Percentiles rank a stretch among this genome's conserved stretches.
phyloP scores from a whole-genome alignment of 2,888 invertebrate species.

The Molorchus minor region DNA sequence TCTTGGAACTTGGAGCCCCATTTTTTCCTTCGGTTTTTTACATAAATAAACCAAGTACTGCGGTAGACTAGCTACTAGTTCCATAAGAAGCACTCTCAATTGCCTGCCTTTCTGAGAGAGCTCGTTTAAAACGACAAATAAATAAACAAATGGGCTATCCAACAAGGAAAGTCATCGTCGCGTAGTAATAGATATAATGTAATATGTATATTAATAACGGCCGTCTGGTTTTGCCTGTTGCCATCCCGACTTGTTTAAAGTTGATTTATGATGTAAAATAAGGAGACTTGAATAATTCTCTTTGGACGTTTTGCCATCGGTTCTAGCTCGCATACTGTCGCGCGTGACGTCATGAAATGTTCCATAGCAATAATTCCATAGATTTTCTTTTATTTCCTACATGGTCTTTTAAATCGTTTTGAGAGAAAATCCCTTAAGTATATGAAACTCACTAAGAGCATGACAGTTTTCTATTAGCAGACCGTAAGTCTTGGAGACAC shows the following conservation, averaged over 20 bases:
- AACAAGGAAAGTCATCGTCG: not conserved
- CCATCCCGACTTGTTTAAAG: not conserved
- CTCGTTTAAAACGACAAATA: conserved; percentile 6
- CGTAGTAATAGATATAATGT: too few relatives aligned
- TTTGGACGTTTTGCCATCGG: not conserved
- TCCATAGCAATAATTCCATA: too few relatives aligned
- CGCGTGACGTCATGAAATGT: too few relatives aligned
- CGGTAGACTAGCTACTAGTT: not conserved
- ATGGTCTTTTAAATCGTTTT: too few relatives aligned
- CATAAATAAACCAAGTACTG: too few relatives aligned
- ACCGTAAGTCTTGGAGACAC: conserved; percentile 30
- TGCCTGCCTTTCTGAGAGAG: conserved; percentile 1
- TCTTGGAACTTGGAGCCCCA: too few relatives aligned
- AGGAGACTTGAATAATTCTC: not conserved
- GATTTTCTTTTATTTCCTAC: too few relatives aligned
- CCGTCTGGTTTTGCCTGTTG: not conserved
- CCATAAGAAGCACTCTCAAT: conserved; percentile 11
- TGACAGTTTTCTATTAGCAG: conserved; percentile 14
- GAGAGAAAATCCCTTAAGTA: too few relatives aligned
- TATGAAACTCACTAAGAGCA: too few relatives aligned
- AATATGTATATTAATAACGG: not conserved
- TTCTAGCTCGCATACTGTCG: too few relatives aligned
- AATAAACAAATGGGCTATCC: not conserved
- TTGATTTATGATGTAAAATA: not conserved
- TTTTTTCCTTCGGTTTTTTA: too few relatives aligned